Base-by-base conservation (phyloP, 2,888 invertebrate genomes). In the Agelastica alni region DNA sequence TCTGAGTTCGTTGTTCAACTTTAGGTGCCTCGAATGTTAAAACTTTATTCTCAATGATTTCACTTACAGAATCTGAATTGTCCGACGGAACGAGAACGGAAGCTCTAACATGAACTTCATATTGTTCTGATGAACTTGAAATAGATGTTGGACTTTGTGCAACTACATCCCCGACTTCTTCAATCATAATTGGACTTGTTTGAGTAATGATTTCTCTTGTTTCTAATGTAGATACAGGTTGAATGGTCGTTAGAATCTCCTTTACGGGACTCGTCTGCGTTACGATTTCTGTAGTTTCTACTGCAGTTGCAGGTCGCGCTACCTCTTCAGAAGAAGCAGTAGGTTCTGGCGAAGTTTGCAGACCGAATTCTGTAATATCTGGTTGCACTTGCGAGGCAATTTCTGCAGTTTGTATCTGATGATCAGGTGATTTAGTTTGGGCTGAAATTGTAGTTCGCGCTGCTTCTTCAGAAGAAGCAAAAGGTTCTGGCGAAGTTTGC, bases 251-350 rank as follows among this genome's bases (percentile, higher is more conserved):
- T 36, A 9, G 48, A 13, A 43, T 60, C 42, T 47, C 58, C 51
- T 30, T 73, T 59, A 84, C 80, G 2, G 88, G 84, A 17, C 83
- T 82, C 9, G 88, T 87, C 75, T 86, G 79, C 60, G 80, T 75
- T 32, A 76, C 59, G 10, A 73, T 60, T 71, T 81, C 76, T 65
- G 72, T 60, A 62, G 74, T 77, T 63, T 66, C 61, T 67, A 58
- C 12, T 67, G 70, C 20, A 52, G 36, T 12, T 17, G 46, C 39
- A n/a, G 47, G 47, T 7, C 6, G 7, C 9, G 26, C 7, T 26
- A 7, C 2, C 9, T 26, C 53, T 30, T 55, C 28, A 30, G 51
- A 55, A 18, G 58, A 51, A 5, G 52, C 53, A 20, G 51, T 48
- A 13, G 61, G 59, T 51, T 60, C 56, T 43, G 62, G 63, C 9